These are phyloP conservation scores for Corythaixoides concolor DNA, from an alignment of 2,113 vertebrate species.

Conservation along the genomic window DNA sequence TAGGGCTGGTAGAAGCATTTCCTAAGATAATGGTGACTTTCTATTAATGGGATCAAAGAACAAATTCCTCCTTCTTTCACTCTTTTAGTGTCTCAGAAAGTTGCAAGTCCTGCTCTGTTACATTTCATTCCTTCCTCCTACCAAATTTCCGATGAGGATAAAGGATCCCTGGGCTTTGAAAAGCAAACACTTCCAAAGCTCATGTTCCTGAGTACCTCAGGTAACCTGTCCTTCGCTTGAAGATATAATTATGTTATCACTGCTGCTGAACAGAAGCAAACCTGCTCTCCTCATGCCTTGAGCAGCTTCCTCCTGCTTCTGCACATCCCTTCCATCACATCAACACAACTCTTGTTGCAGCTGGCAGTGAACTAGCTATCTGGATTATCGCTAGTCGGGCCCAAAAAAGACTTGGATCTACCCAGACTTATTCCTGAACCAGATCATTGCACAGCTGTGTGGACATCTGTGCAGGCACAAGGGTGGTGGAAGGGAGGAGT, in stretches of 20 bases:
- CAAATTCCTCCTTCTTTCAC: neutral
- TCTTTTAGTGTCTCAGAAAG: neutral
- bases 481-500: neutral
- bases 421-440: neutral
- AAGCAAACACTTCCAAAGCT: neutral
- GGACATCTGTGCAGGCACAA: neutral
- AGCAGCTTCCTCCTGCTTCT: neutral
- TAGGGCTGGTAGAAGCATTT: neutral
- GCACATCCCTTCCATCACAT: neutral
- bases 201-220: neutral
- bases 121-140: neutral
- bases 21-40: neutral
- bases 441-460: neutral
- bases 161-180: neutral
- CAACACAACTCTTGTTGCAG: neutral
- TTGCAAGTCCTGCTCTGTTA: neutral
- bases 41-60: neutral
- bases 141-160: neutral
- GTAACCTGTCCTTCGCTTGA: neutral
- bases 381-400: neutral
- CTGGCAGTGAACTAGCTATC: neutral
- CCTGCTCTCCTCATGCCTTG: neutral
- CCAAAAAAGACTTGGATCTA: neutral
- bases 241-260: neutral
- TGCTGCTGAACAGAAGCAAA: neutral